Percentiles rank a stretch among this genome's conserved stretches.
Evolutionary conservation across 2,113 vertebrate species (phyloP).

Genomic region (Marcusenius ussheri): DNA sequence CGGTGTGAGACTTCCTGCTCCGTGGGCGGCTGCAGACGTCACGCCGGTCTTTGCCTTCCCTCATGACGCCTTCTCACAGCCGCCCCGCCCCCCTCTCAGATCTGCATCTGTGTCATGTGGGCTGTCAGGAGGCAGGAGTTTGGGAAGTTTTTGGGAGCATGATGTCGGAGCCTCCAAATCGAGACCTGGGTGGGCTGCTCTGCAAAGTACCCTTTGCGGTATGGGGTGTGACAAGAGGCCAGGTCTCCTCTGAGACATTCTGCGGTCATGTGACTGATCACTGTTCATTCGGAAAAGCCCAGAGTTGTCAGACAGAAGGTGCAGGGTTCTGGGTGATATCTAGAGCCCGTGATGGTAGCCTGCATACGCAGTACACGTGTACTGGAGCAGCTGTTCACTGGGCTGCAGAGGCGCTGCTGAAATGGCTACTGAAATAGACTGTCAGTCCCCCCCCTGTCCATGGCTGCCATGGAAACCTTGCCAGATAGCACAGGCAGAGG

Average conservation of each 20-base stretch:
- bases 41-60: background rate
- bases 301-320: background rate
- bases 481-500: background rate
- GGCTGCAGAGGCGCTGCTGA: background rate
- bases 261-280: background rate
- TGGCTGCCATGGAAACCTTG: background rate
- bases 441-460: background rate
- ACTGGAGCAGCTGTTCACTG: background rate
- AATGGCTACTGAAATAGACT: background rate
- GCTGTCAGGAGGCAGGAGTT: background rate
- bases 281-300: background rate
- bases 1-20: background rate
- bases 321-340: background rate
- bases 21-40: background rate
- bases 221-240: background rate
- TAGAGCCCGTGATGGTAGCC: background rate
- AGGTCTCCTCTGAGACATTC: background rate
- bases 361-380: background rate
- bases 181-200: background rate
- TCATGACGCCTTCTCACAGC: background rate
- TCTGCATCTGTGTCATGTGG: background rate
- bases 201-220: background rate
- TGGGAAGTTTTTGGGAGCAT: background rate
- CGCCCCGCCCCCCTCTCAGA: background rate
- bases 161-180: background rate